Evolutionary conservation across 2,888 invertebrate species (phyloP).

Genomic region (Drosophila yooni): DNA sequence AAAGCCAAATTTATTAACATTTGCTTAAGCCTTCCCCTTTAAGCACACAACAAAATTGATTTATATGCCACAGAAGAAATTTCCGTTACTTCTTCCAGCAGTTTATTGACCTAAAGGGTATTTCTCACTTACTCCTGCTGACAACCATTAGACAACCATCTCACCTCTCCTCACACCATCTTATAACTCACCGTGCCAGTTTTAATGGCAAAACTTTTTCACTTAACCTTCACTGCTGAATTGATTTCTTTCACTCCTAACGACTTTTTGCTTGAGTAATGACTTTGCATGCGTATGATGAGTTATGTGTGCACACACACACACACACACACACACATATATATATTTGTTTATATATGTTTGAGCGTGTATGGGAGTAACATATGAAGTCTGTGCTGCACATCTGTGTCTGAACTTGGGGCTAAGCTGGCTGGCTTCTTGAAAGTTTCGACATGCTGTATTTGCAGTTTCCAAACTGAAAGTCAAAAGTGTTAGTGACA

Average conservation of each 20-base stretch:
- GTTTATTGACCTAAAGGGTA: conserved; percentile 52
- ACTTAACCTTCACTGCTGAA: conserved; percentile 69
- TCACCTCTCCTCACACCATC: not conserved
- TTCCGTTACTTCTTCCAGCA: conserved; percentile 26
- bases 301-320: conserved; percentile 49
- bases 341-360: conserved; percentile 4
- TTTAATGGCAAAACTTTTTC: conserved; percentile 69
- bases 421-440: conserved; percentile 55
- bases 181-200: conserved; percentile 58
- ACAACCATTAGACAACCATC: conserved; percentile 45
- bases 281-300: conserved; percentile 72
- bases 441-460: conserved; percentile 59
- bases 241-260: conserved; percentile 66
- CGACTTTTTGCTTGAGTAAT: conserved; percentile 72
- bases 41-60: conserved; percentile 40
- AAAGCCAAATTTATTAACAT: conserved; percentile 8
- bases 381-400: conserved; percentile 50
- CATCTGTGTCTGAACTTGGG: conserved; percentile 40
- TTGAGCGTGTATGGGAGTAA: conserved; percentile 25
- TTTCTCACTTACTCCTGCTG: conserved; percentile 47
- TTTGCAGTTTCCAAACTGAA: conserved; percentile 56
- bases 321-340: conserved; percentile 20
- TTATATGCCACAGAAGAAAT: conserved; percentile 34
- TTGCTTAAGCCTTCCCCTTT: conserved; percentile 32
- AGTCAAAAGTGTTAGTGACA: conserved; percentile 71